Base-by-base conservation (phyloP, 2,797 vertebrate genomes). In the Spheniscus humboldti region DNA sequence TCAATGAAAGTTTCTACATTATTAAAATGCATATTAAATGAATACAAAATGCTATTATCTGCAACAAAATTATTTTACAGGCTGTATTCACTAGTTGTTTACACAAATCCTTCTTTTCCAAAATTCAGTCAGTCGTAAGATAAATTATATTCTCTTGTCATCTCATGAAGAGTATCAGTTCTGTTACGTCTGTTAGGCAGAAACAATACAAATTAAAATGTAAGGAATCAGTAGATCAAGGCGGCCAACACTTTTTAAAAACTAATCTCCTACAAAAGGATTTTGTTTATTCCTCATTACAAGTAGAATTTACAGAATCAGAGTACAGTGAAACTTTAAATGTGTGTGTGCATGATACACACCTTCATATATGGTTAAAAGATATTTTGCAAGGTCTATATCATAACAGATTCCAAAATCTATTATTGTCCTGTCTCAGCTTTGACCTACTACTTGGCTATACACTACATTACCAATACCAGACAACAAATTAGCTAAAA, bases 291-390 rank as follows among this genome's bases (percentile, higher is more conserved):
- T 77, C 18, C 17, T 80, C 5, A 1, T 47, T 78, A 48, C 2
- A 67, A 73, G 27, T 24, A 81, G 7, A 63, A n/a, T 41, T 74
- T 75, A 10, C 16, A 72, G 60, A 56, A 59, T 37, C 24, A 67
- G n/a, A 66, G 5, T 63, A 48, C 7, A 45, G n/a, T 37, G 45
- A 86, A 22, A 89, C 31, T 72, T 87, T 66, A 63, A 52, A 89
- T 16, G 10, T 43, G 3, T 0, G 2, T 6, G 3, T 52, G 10
- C 7, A 14, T 35, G 73, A 72, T 27, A n/a, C 3, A 10, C 3
- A 52, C 18, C 5, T 33, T 14, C 5, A 27, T 7, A 37, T 48
- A 19, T 3, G 20, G 10, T 24, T 50, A 62, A 45, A n/a, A 43
- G 31, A 20, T 43, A 33, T 62, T 92, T 86, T 92, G 9, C 7